Evolutionary conservation across 2,113 vertebrate species (phyloP).

Genomic region (Paratilapia polleni): DNA sequence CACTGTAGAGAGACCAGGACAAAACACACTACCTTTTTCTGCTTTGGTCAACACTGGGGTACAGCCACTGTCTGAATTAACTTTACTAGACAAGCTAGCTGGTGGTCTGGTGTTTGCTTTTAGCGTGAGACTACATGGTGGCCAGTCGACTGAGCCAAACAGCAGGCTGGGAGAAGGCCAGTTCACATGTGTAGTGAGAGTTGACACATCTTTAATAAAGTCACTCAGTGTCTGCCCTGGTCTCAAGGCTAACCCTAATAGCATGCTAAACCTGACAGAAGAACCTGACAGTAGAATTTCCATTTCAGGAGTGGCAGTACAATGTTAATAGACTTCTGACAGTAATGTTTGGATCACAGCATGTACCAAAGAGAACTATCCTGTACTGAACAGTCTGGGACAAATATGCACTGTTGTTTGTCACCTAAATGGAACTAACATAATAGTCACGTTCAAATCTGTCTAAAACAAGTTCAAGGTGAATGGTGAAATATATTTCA

Average conservation of each 20-base stretch:
- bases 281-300: too few species aligned
- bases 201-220: neutral
- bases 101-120: neutral
- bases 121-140: neutral
- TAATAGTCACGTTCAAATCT: too few species aligned
- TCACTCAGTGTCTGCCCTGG: neutral
- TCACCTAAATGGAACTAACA: neutral
- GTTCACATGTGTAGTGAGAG: neutral
- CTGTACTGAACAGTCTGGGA: neutral
- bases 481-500: neutral
- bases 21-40: neutral
- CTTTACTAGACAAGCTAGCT: neutral
- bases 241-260: neutral
- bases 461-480: neutral
- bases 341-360: neutral
- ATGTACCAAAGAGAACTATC: neutral
- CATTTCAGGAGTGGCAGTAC: neutral
- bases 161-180: neutral
- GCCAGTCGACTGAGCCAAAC: neutral
- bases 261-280: neutral
- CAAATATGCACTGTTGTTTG: neutral
- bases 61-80: neutral
- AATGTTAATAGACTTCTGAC: neutral
- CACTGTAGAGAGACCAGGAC: too few species aligned
- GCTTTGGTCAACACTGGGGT: neutral